A percentile compares a stretch with the other conserved stretches of the same genome.
Conservation (phyloP, 2,888 invertebrate genomes). For the Xanthostigma xanthostigma region DNA sequence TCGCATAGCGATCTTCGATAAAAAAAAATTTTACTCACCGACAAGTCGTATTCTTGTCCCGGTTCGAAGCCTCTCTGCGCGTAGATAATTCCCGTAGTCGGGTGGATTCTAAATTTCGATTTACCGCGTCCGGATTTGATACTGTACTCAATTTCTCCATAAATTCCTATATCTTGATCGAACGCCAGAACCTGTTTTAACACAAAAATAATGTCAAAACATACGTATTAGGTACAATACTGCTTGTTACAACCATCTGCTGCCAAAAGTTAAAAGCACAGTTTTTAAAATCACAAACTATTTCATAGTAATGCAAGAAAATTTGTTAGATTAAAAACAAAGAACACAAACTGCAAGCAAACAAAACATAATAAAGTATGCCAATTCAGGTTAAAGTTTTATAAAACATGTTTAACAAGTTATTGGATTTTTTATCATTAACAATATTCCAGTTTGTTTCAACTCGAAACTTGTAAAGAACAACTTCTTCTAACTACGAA, state of each 20-base stretch:
- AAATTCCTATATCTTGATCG: conserved; percentile 68
- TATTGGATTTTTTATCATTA: too few relatives aligned
- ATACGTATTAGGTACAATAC: conserved; percentile 15
- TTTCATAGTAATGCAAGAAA: too few relatives aligned
- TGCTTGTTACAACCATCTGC: too few relatives aligned
- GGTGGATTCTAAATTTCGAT: conserved; percentile 70
- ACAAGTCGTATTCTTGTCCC: conserved; percentile 49
- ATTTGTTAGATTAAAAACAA: too few relatives aligned
- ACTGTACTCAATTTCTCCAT: conserved; percentile 71
- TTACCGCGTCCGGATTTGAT: conserved; percentile 64
- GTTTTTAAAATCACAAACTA: too few relatives aligned
- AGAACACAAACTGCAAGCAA: too few relatives aligned
- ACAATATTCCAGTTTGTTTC: too few relatives aligned
- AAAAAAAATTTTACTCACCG: conserved; percentile 33
- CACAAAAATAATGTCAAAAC: conserved; percentile 8
- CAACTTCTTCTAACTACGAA: too few relatives aligned
- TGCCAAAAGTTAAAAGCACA: too few relatives aligned
- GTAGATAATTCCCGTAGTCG: conserved; percentile 66
- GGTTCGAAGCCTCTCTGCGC: conserved; percentile 54
- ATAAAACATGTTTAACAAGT: not conserved
- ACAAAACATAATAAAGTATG: not conserved
- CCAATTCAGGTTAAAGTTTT: not conserved
- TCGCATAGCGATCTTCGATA: conserved; percentile 1
- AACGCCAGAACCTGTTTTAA: conserved; percentile 55
- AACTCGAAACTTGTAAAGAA: too few relatives aligned